Base-by-base conservation (phyloP, 2,888 invertebrate genomes). In the Cephus pygmeus region DNA sequence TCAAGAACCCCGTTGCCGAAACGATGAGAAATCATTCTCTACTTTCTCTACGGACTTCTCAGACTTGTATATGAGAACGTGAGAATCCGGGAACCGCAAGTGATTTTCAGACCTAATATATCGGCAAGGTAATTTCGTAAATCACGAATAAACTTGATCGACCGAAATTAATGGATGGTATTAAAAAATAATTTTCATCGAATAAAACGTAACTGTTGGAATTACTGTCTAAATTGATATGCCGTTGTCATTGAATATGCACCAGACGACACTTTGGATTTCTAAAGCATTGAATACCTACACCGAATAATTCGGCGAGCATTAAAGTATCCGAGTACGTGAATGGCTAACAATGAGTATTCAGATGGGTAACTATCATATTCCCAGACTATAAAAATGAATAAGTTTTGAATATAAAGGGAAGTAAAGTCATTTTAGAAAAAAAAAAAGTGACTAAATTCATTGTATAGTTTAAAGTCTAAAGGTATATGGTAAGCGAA, bases 1-100 rank as follows among this genome's bases (percentile, higher is more conserved):
- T 78, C 78, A 78, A 78, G 75, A 56, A 56, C 56, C 56, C 56
- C 56, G 56, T 23, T 56, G 56, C 56, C 56, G 56, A 56, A 56
- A 71, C 71, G 71, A 71, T 34, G 71, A 71, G 34, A 71, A 71
- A 71, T 71, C 31, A 71, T 71, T 71, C 31, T 33, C 9, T 56
- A 23, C 56, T 56, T 56, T 56, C 23, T 56, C 23, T 23, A 56
- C 23, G 56, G 6, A 56, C 56, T 56, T 56, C 56, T 56, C 23
- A 56, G 56, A 56, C 56, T 56, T 56, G 23, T 56, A 56, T 56
- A 56, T 56, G 56, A 9, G 23, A 56, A 56, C 56, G 56, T 56
- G 56, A 56, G 56, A 56, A 56, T 56, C 56, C 56, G 56, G 0
- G 56, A 56, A 56, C 23, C 9, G 56, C 56, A 56, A 56, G 23